A percentile compares a stretch with the other conserved stretches of the same genome.
phyloP scores from a whole-genome alignment of 2,888 invertebrate species.

The Ferdinandea cuprea region DNA sequence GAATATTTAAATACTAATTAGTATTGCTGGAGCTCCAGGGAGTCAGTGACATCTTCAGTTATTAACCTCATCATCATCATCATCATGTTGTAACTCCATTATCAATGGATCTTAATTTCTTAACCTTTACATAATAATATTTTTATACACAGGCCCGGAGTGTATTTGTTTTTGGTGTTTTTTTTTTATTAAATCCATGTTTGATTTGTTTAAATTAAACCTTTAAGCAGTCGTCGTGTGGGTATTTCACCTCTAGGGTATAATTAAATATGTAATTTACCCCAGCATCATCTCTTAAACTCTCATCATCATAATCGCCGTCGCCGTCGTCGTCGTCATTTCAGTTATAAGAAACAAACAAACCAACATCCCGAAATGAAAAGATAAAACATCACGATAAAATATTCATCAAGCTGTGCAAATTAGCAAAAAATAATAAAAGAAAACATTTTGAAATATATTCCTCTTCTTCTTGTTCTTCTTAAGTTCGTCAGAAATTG shows the following conservation, averaged over 20 bases:
- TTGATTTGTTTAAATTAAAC: conserved; percentile 47
- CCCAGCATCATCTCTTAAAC: background rate
- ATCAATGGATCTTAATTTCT: conserved; percentile 49
- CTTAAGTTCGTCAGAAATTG: conserved; percentile 5
- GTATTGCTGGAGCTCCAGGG: background rate
- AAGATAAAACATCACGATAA: conserved; percentile 28
- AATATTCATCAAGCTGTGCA: background rate
- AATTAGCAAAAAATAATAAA: conserved; percentile 6
- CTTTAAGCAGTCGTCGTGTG: conserved; percentile 33
- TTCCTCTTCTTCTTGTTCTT: background rate
- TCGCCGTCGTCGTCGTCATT: conserved; percentile 17
- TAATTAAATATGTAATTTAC: conserved; percentile 56
- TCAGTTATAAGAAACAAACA: background rate
- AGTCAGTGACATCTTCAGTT: conserved; percentile 58
- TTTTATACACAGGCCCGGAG: background rate
- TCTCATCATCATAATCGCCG: too few species aligned
- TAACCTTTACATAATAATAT: conserved; percentile 52
- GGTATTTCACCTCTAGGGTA: conserved; percentile 37
- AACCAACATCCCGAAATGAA: background rate
- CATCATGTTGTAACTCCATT: conserved; percentile 10
- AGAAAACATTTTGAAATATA: conserved; percentile 37
- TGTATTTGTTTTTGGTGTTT: background rate
- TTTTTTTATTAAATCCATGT: conserved; percentile 34
- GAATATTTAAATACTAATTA: background rate
- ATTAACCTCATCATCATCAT: conserved; percentile 41